These are phyloP conservation scores for Dasypus novemcinctus DNA, from an alignment of 2,113 vertebrate genomes.

Conservation along the genomic window DNA sequence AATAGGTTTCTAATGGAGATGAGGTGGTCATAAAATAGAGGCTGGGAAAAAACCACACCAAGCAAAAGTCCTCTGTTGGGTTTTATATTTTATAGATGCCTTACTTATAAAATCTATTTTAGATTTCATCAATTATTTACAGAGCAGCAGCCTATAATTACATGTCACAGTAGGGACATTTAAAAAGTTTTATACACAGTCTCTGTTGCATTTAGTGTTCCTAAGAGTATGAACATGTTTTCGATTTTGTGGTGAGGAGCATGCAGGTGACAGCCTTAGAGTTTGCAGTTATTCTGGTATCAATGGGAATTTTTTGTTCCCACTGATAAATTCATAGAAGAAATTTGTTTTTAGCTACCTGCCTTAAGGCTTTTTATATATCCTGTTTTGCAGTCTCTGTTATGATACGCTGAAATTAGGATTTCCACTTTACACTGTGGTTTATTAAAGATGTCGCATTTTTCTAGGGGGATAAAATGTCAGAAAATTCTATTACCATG, in stretches of 20 bases:
- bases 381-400: slow-evolving; percentile 32
- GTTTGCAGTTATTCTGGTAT: slow-evolving; percentile 51
- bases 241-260: background rate
- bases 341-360: slow-evolving; percentile 38
- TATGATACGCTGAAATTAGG: slow-evolving; percentile 61
- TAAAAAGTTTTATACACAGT: slow-evolving; percentile 37
- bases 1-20: background rate
- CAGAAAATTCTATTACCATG: slow-evolving; percentile 53
- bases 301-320: background rate
- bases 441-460: slow-evolving; percentile 66
- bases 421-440: background rate
- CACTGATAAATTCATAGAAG: background rate
- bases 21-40: background rate
- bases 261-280: background rate
- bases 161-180: slow-evolving; percentile 7
- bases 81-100: slow-evolving; percentile 31
- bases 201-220: slow-evolving; percentile 12
- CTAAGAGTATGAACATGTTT: background rate
- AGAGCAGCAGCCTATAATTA: slow-evolving; percentile 32
- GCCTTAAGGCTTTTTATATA: slow-evolving; percentile 45
- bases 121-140: background rate
- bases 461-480: slow-evolving; percentile 60
- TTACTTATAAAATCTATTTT: slow-evolving; percentile 32
- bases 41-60: background rate
- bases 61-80: background rate